Evolutionary conservation across 2,113 vertebrate species (phyloP), one percentile per base, ranked within the genome.

Genomic region (Notiomystis cincta): DNA sequence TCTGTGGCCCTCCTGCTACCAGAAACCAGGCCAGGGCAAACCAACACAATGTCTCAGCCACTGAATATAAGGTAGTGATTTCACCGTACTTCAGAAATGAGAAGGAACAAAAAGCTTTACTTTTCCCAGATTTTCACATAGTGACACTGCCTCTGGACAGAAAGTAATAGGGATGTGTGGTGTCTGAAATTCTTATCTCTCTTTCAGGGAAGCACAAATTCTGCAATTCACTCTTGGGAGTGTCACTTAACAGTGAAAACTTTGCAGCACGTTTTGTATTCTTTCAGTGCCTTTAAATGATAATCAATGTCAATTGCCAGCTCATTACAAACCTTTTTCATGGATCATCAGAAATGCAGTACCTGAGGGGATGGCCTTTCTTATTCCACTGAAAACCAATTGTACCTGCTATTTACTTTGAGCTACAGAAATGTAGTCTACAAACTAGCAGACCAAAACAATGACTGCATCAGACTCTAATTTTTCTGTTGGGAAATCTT

Each of bases 221-320:
- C 25, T 80, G 13, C 30, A 17, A 13, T 30, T 8, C 47, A 23
- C 13, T 35, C 42, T 30, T 82, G 1, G 0, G 0, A 5, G 15
- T 77, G 24, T 53, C 27, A 37, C 70, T 64, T 72, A 69, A 44
- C 30, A 76, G 45, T 30, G 45, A 54, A 94, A 88, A 79, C 20
- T 45, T 77, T 82, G 54, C 70, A 80, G 19, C 5, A 27, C 20
- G 53, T 7, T 94, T 96, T 89, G 40, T 84, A 60, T 2, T 0
- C 54, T 89, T 75, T 85, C 82, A 25, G 45, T 93, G 64, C 50
- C 44, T 95, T 94, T 96, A 96, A 97, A 85, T 89, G 90, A 38
- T 85, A 97, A 97, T 97, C 96, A 79, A 40, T 96, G 80, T 56
- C 85, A 93, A 35, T 95, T 25, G 40, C 77, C 79, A 85, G 62